Conservation (phyloP, 2,888 invertebrate species). For the Andricus quercusramuli region DNA sequence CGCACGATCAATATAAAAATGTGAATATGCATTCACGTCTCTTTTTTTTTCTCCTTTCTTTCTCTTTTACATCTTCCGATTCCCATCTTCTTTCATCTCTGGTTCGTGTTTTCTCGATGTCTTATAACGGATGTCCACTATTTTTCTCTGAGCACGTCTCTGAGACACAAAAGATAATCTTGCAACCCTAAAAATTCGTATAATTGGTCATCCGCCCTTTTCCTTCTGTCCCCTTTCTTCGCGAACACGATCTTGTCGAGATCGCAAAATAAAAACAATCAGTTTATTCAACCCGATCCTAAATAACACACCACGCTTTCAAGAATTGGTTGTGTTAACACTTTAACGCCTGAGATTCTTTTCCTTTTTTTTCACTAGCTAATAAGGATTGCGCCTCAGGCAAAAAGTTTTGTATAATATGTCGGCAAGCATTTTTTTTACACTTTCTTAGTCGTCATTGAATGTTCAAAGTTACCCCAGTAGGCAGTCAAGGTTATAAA, state of each 20-base stretch:
- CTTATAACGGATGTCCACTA: constrained; percentile 37
- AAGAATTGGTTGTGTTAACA: neutral
- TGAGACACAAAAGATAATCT: constrained; percentile 45
- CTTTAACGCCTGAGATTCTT: neutral
- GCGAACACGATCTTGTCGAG: constrained; percentile 15
- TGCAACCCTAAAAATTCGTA: constrained; percentile 43
- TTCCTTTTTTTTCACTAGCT: too few relatives aligned
- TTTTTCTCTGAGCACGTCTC: constrained; percentile 45
- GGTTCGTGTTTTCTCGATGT: constrained; percentile 22
- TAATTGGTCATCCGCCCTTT: constrained; percentile 42
- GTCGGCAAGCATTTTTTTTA: too few relatives aligned
- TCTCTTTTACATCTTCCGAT: neutral
- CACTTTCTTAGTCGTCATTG: too few relatives aligned
- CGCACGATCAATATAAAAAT: constrained; percentile 7
- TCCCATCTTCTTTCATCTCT: constrained; percentile 15
- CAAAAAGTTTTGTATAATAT: too few relatives aligned
- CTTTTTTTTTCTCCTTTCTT: neutral
- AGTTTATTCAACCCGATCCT: constrained; percentile 40
- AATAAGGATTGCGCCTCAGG: too few relatives aligned
- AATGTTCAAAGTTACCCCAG: too few relatives aligned
- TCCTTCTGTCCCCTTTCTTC: neutral
- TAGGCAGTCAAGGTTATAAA: too few relatives aligned
- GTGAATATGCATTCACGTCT: constrained; percentile 8
- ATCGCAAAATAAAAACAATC: constrained; percentile 43
- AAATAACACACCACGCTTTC: constrained; percentile 29